phyloP scores from a whole-genome alignment of 1,140 invertebrate species.

The Polypedilum pembai region DNA sequence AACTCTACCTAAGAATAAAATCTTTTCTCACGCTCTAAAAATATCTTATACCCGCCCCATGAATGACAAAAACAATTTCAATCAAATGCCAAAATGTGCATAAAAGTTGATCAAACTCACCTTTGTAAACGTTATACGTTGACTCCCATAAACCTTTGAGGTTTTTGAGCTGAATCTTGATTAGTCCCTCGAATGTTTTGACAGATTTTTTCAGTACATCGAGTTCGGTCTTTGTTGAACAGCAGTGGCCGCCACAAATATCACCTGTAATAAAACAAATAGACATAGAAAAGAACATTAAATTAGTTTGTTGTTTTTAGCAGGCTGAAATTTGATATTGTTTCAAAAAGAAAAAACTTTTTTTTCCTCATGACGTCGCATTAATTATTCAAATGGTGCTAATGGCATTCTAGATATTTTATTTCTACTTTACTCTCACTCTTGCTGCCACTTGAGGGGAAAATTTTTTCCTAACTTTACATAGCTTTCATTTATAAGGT shows the following conservation, averaged over 20 bases:
- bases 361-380: not conserved
- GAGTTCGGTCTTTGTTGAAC: slow-evolving; percentile 39
- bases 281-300: slow-evolving; percentile 17
- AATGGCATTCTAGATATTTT: not conserved
- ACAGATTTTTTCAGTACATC: slow-evolving; percentile 39
- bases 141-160: slow-evolving; percentile 40
- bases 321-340: slow-evolving; percentile 17
- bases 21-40: no score
- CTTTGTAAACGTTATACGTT: slow-evolving; percentile 39
- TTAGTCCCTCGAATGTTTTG: slow-evolving; percentile 37
- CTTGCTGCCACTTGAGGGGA: not conserved
- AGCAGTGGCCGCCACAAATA: slow-evolving; percentile 40
- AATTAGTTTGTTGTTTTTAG: not conserved
- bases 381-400: slow-evolving; percentile 9
- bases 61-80: no score
- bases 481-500: not conserved
- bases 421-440: not conserved
- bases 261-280: slow-evolving; percentile 36
- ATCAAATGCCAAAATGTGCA: no score
- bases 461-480: not conserved
- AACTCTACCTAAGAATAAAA: no score
- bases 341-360: not conserved
- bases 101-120: slow-evolving; percentile 35
- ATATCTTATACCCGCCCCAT: no score
- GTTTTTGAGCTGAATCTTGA: slow-evolving; percentile 42